These are phyloP conservation scores for Catamblyrhynchus diadema DNA, from an alignment of 2,797 vertebrate genomes.

Conservation along the genomic window DNA sequence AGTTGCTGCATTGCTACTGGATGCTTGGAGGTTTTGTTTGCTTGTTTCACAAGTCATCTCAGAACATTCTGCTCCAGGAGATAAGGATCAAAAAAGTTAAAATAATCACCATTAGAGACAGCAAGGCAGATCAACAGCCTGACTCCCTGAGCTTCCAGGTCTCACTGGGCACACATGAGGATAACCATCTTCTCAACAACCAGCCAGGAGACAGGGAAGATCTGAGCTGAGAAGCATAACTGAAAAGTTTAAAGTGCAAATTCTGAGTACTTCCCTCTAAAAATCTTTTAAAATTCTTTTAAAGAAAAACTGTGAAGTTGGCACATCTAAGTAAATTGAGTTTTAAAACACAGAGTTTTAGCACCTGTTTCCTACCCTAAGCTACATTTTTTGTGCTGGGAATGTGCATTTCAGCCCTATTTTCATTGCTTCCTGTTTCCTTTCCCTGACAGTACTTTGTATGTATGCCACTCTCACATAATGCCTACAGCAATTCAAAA, in stretches of 20 bases:
- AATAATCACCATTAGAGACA: not conserved
- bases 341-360: not conserved
- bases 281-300: not conserved
- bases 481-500: not conserved
- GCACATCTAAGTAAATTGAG: not conserved
- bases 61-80: not conserved
- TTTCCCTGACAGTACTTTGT: not conserved
- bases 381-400: not conserved
- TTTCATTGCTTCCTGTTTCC: not conserved
- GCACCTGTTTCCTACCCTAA: not conserved
- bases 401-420: not conserved
- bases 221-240: not conserved
- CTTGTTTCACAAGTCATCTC: not conserved
- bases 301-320: not conserved
- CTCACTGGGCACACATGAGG: not conserved
- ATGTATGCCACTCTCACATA: not conserved
- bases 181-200: not conserved
- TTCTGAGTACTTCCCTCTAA: not conserved
- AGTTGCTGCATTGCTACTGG: not conserved
- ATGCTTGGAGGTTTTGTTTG: not conserved
- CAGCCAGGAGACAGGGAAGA: accelerated
- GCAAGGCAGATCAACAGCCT: not conserved
- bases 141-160: not conserved
- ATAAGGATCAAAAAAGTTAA: not conserved
- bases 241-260: not conserved